These are phyloP conservation scores for Chlamydotis undulata DNA, from an alignment of 2,113 vertebrate species.

Conservation along the genomic window DNA sequence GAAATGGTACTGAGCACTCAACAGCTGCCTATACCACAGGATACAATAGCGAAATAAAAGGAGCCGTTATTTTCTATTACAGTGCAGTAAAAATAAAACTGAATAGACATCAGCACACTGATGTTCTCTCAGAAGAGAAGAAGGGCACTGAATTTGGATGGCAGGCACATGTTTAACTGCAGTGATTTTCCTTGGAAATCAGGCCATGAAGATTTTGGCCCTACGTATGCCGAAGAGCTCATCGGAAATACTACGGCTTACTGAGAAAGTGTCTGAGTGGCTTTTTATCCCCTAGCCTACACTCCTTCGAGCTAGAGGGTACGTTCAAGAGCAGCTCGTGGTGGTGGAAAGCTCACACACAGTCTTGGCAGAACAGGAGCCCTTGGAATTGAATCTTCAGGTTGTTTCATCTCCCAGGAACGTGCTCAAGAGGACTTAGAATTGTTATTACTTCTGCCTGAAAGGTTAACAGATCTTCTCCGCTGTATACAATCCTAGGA, in stretches of 20 bases:
- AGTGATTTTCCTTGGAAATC: conserved; percentile 1
- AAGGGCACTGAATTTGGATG: background rate
- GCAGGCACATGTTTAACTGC: background rate
- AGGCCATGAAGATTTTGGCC: background rate
- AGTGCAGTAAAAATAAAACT: background rate
- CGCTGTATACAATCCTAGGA: conserved; percentile 13
- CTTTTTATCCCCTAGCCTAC: background rate
- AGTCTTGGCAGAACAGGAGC: background rate
- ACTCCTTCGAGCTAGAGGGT: background rate
- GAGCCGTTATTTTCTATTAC: background rate
- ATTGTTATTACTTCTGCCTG: conserved; percentile 44
- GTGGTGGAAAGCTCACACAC: background rate
- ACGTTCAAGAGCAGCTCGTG: background rate
- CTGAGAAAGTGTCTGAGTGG: background rate
- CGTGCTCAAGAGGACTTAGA: conserved; percentile 23
- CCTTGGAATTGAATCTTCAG: conserved; percentile 14
- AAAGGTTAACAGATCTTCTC: conserved; percentile 46
- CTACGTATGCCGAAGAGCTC: background rate
- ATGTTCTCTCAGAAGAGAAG: background rate
- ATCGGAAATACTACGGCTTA: background rate
- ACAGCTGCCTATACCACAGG: background rate
- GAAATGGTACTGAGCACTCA: background rate
- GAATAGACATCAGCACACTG: background rate
- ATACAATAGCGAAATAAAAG: background rate
- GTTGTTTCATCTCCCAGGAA: conserved; percentile 60